Conservation (phyloP, 2,797 vertebrate genomes). For the Ammospiza maritima region DNA sequence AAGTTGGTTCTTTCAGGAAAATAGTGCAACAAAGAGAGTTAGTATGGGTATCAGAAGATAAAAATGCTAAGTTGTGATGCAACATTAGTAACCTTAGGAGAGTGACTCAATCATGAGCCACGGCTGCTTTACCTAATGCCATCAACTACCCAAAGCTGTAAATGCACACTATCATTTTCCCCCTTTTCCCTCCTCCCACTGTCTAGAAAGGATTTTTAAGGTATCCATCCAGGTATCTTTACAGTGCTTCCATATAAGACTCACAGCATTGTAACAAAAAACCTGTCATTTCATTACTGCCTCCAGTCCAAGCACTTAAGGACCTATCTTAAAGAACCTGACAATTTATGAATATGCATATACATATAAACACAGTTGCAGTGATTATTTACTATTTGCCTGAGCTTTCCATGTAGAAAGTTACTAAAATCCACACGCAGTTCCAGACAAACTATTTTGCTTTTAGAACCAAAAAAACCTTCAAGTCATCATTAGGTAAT, state of each 20-base stretch:
- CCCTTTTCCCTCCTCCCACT: slow-evolving; percentile 41
- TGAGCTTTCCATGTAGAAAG: neutral
- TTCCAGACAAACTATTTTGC: neutral
- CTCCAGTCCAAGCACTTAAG: neutral
- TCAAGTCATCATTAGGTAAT: neutral
- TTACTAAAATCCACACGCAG: neutral
- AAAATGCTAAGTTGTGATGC: slow-evolving; percentile 84
- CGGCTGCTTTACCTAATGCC: slow-evolving; percentile 69
- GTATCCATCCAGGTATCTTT: slow-evolving; percentile 8
- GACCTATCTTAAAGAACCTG: neutral
- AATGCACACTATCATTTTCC: neutral
- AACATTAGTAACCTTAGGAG: slow-evolving; percentile 87
- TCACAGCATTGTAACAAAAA: neutral
- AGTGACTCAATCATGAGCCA: slow-evolving; percentile 65
- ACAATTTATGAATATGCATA: neutral
- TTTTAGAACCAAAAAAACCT: neutral
- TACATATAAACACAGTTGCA: neutral
- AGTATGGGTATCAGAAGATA: slow-evolving; percentile 91
- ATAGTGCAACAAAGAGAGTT: slow-evolving; percentile 99
- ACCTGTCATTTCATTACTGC: neutral
- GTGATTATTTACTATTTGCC: neutral
- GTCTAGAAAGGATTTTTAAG: slow-evolving; percentile 16
- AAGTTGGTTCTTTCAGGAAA: slow-evolving; percentile 99
- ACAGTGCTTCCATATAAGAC: neutral
- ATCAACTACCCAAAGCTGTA: slow-evolving; percentile 70